These are phyloP conservation scores for Electrophaes corylata DNA, from an alignment of 2,888 invertebrate genomes.

Conservation along the genomic window DNA sequence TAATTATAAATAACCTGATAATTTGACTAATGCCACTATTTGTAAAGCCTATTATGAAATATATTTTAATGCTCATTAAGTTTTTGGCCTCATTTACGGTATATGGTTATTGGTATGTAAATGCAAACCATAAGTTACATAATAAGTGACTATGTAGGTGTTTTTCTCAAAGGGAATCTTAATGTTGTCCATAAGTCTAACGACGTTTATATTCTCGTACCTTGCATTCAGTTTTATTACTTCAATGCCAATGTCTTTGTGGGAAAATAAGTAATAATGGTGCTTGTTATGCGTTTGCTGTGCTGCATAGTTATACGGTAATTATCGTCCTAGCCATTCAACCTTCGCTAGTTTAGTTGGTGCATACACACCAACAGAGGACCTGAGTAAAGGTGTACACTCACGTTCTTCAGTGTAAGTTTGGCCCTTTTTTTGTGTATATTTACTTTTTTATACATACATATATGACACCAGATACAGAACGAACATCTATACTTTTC, in stretches of 20 bases:
- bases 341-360: slow-evolving; percentile 10
- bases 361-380: neutral
- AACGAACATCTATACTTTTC: too few species aligned
- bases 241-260: slow-evolving; percentile 60
- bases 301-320: slow-evolving; percentile 14
- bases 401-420: too few species aligned
- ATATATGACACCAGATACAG: too few species aligned
- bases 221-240: slow-evolving; percentile 13
- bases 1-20: slow-evolving; percentile 33
- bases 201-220: neutral
- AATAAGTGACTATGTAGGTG: neutral
- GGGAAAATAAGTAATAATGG: slow-evolving; percentile 45
- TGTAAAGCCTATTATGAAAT: slow-evolving; percentile 20
- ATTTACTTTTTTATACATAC: too few species aligned
- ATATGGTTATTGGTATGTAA: slow-evolving; percentile 14
- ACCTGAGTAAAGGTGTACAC: too few species aligned
- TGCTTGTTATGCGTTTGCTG: slow-evolving; percentile 17
- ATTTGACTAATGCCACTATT: slow-evolving; percentile 24
- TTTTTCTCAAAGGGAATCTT: neutral
- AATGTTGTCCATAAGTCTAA: neutral
- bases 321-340: slow-evolving; percentile 13
- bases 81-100: slow-evolving; percentile 28
- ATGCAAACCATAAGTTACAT: slow-evolving; percentile 7
- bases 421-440: too few species aligned
- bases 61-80: slow-evolving; percentile 21